Conservation (phyloP, 2,888 invertebrate species). For the Eristalis arbustorum region DNA sequence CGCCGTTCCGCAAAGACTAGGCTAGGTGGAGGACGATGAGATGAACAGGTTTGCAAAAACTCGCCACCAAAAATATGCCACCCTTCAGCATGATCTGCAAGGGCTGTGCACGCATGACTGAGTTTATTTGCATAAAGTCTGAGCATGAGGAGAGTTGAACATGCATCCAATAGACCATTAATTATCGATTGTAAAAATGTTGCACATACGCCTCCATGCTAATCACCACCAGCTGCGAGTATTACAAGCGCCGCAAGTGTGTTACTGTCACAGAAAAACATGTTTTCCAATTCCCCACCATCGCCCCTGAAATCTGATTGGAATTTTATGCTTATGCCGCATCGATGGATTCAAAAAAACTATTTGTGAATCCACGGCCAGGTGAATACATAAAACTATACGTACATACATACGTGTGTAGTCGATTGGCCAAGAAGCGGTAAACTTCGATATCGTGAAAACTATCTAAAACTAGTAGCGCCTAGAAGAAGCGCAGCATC, state of each 20-base stretch:
- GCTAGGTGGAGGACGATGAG: slow-evolving; percentile 1
- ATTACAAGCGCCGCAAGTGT: slow-evolving; percentile 44
- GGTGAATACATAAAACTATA: too few species aligned
- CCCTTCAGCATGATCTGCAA: not conserved
- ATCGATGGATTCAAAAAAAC: slow-evolving; percentile 21
- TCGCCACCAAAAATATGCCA: not conserved
- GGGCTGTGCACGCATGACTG: not conserved
- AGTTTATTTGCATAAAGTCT: not conserved
- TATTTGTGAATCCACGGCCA: slow-evolving; percentile 25
- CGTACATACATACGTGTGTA: not conserved
- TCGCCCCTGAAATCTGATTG: not conserved
- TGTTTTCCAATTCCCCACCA: slow-evolving; percentile 30
- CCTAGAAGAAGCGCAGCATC: slow-evolving; percentile 48
- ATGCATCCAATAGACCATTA: slow-evolving; percentile 8
- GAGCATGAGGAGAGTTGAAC: not conserved
- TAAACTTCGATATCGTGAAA: slow-evolving; percentile 41
- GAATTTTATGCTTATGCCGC: slow-evolving; percentile 39
- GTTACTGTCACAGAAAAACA: slow-evolving; percentile 66
- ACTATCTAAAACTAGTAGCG: slow-evolving; percentile 58
- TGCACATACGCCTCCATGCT: slow-evolving; percentile 57
- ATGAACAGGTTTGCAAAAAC: not conserved
- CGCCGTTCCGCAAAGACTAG: too few species aligned
- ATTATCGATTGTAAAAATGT: slow-evolving; percentile 46
- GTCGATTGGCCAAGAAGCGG: slow-evolving; percentile 21
- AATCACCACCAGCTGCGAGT: not conserved